Percentiles rank a stretch among this genome's conserved stretches.
phyloP scores from a whole-genome alignment of 2,113 vertebrate species.

The Nerophis ophidion region DNA sequence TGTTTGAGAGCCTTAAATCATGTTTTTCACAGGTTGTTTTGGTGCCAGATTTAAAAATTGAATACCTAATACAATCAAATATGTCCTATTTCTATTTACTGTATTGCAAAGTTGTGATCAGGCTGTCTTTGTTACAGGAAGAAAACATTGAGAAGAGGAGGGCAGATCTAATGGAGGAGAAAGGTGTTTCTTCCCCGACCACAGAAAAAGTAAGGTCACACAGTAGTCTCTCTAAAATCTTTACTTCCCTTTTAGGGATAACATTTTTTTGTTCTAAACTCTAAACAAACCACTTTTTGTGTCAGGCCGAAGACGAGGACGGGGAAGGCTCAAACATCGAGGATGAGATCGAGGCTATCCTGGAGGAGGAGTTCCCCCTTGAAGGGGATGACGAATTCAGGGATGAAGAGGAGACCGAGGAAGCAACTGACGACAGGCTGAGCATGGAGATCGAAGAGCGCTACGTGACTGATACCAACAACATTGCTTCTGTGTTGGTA shows the following conservation, averaged over 20 bases:
- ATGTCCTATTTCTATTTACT: no score
- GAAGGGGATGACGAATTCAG: slow-evolving; percentile 68
- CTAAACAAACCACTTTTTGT: slow-evolving; percentile 37
- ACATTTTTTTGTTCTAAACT: background rate
- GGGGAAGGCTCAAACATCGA: slow-evolving; percentile 55
- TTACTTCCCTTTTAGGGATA: background rate
- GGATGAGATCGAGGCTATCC: slow-evolving; percentile 72
- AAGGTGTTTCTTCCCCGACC: slow-evolving; percentile 5
- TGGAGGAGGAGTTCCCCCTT: slow-evolving; percentile 79
- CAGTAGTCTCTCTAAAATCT: background rate
- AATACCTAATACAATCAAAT: no score
- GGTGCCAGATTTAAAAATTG: no score
- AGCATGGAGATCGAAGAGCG: slow-evolving; percentile 76
- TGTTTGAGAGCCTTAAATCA: no score
- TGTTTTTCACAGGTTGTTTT: no score
- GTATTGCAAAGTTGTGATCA: background rate
- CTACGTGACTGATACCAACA: slow-evolving; percentile 71
- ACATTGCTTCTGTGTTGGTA: slow-evolving; percentile 70
- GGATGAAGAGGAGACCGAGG: slow-evolving; percentile 76
- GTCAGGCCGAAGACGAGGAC: slow-evolving; percentile 46
- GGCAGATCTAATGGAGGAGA: slow-evolving; percentile 78
- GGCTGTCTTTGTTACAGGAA: slow-evolving; percentile 61
- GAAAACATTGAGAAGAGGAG: slow-evolving; percentile 78
- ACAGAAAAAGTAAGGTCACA: slow-evolving; percentile 19
- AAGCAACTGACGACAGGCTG: slow-evolving; percentile 70